Evolutionary conservation across 23 tunicate genomes (phyloP).

Genomic region (Trididemnum clinides): DNA sequence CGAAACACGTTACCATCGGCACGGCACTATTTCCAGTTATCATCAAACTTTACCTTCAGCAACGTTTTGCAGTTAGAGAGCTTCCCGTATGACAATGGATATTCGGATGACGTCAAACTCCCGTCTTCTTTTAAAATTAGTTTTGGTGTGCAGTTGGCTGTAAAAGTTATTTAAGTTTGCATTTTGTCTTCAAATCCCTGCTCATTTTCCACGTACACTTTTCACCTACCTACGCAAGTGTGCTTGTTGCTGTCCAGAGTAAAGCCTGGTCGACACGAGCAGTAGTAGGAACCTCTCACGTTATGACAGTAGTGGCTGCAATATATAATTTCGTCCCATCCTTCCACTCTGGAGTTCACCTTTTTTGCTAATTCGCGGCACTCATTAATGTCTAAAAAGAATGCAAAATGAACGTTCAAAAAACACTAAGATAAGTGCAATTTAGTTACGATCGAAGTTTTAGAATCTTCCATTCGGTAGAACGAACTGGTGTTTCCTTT

Average conservation of each 20-base stretch:
- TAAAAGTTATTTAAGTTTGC: background rate
- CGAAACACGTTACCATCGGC: no score
- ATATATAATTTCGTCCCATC: conserved; percentile 72
- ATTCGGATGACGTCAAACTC: conserved; percentile 54
- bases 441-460: no score
- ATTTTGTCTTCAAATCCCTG: no score
- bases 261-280: conserved; percentile 71
- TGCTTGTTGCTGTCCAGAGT: conserved; percentile 62
- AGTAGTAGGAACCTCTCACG: conserved; percentile 71
- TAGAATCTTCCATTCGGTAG: no score
- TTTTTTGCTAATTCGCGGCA: conserved; percentile 22
- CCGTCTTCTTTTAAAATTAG: conserved; percentile 16
- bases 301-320: conserved; percentile 85
- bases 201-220: no score
- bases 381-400: conserved; percentile 56
- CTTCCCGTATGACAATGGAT: conserved; percentile 64
- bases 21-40: no score
- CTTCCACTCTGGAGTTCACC: conserved; percentile 16
- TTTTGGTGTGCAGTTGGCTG: background rate
- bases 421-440: no score
- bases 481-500: no score
- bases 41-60: conserved; percentile 44
- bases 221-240: conserved; percentile 73
- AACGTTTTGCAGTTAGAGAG: conserved; percentile 56
- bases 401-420: no score